Evolutionary conservation across 2,113 vertebrate genomes (phyloP), one percentile per base, ranked within the genome.

Genomic region (Phyllostomus discolor): DNA sequence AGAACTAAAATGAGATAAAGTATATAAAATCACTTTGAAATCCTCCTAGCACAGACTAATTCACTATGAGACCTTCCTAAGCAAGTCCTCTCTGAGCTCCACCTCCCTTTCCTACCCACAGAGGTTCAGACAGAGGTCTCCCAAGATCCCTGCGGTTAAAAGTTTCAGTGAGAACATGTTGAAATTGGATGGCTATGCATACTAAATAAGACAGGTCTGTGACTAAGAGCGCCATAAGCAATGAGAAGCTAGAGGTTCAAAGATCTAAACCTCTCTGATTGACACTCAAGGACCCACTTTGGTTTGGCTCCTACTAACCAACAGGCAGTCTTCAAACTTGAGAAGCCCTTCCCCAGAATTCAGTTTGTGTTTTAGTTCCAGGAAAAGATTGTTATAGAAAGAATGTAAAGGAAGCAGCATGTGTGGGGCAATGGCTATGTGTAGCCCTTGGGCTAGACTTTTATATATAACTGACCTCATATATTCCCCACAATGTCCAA

Each of bases 91-190:
- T 64, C 57, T n/a, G 41, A 83, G 48, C 31, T 31, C 38, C 19
- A n/a, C 4, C 0, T 20, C 31, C 20, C 28, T 94, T 85, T 88
- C 48, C 17, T 64, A 46, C 15, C 72, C 22, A 59, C 67, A 85
- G 24, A 88, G 85, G 78, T 95, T 88, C 89, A 97, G 59, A 24
- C 31, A 92, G 57, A 92, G 70, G 17, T 80, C 76, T 94, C 95
- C 26, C 82, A 90, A 92, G 67, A 81, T 90, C 35, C 38, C 75
- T 88, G 69, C 88, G 81, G 81, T 66, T 73, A 89, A 80, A 90
- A 54, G 48, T 81, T 90, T 80, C 46, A 57, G 80, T 33, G 46
- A 87, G 17, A 84, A 17, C 19, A 4, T 67, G 43, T 90, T 96
- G 78, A 96, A 90, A 43, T 17, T 76, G 64, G 57, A 91, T 67